Conservation (phyloP, 2,888 invertebrate genomes). For the Gastrophysa polygoni region DNA sequence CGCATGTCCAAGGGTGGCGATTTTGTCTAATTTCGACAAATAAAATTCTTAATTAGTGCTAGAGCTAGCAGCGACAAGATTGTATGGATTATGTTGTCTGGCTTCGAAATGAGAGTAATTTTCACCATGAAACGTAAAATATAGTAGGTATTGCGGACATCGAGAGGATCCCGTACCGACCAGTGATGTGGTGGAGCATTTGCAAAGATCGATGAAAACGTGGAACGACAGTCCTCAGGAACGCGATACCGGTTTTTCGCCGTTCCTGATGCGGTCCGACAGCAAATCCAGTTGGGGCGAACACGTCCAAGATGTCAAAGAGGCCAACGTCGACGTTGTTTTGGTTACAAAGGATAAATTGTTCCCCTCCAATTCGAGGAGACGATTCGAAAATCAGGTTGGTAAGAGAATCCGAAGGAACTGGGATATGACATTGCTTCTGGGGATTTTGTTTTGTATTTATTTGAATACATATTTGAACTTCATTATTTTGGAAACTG, state of each 20-base stretch:
- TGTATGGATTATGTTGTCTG: too few species aligned
- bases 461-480: too few species aligned
- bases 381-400: conserved; percentile 76
- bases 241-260: conserved; percentile 20
- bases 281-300: conserved; percentile 48
- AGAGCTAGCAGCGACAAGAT: too few species aligned
- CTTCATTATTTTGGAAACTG: too few species aligned
- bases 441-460: too few species aligned
- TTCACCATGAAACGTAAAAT: not conserved
- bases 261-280: conserved; percentile 46
- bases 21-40: too few species aligned
- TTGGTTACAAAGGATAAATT: conserved; percentile 72
- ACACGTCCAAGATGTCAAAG: conserved; percentile 44
- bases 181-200: conserved; percentile 71
- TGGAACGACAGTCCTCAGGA: conserved; percentile 42
- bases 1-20: too few species aligned
- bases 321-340: conserved; percentile 65
- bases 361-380: conserved; percentile 66
- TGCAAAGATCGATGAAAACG: conserved; percentile 67
- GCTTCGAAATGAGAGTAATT: too few species aligned
- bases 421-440: too few species aligned
- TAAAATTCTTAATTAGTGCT: too few species aligned
- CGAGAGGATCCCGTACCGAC: conserved; percentile 68
- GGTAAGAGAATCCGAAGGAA: conserved; percentile 34
- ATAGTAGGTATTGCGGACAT: conserved; percentile 56